A percentile compares a stretch with the other conserved stretches of the same genome.
These are phyloP conservation scores for Heliornis fulica DNA, from an alignment of 2,113 vertebrate genomes.

Conservation along the genomic window DNA sequence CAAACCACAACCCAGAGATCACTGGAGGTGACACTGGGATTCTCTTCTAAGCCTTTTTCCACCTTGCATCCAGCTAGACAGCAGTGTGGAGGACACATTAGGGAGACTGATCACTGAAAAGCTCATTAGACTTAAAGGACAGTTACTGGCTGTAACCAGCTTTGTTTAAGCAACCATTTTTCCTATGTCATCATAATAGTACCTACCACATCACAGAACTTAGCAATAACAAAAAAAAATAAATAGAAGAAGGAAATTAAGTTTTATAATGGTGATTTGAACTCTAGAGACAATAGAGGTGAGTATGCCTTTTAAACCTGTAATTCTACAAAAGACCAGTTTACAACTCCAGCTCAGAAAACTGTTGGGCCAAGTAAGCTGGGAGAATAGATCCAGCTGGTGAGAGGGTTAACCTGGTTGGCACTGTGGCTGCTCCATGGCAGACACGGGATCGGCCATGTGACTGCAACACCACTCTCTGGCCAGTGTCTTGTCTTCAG, in stretches of 20 bases:
- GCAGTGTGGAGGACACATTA: rapidly evolving
- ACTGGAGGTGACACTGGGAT: background rate
- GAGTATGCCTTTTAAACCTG: background rate
- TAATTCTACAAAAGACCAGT: background rate
- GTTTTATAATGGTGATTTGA: background rate
- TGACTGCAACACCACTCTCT: background rate
- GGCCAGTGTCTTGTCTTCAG: background rate
- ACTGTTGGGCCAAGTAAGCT: background rate
- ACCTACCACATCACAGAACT: background rate
- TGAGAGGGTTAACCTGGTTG: background rate
- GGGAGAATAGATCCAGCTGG: background rate
- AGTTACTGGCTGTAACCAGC: background rate
- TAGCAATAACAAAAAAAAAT: background rate
- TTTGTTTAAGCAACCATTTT: background rate
- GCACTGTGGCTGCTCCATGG: background rate
- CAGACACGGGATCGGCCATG: rapidly evolving
- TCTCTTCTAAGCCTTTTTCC: background rate
- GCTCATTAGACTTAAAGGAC: background rate
- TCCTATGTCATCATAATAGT: background rate
- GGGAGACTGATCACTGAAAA: background rate
- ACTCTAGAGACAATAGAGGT: background rate
- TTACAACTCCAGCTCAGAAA: background rate
- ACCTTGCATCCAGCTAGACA: background rate
- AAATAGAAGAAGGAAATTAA: background rate
- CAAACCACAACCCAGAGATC: background rate